Conservation (phyloP, 2,888 invertebrate genomes). For the Gari tellinella region DNA sequence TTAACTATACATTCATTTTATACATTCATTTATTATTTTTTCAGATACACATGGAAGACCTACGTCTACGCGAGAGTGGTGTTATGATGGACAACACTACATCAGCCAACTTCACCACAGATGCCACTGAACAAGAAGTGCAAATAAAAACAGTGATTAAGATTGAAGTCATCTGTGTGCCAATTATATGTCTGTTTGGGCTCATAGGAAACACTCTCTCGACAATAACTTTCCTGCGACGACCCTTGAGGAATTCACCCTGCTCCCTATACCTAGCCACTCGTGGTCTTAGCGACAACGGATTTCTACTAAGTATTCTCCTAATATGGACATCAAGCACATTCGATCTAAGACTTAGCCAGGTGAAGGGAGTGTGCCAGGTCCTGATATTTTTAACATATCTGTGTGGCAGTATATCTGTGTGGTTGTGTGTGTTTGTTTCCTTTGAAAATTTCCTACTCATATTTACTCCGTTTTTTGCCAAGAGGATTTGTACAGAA, state of each 20-base stretch:
- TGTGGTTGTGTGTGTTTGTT: slow-evolving; percentile 69
- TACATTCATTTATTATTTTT: too few species aligned
- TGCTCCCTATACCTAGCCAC: slow-evolving; percentile 92
- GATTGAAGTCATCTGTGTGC: slow-evolving; percentile 33
- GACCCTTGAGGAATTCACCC: slow-evolving; percentile 89
- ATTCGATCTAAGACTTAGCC: slow-evolving; percentile 35
- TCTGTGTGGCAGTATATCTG: slow-evolving; percentile 73
- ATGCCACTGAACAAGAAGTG: background rate
- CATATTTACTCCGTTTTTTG: slow-evolving; percentile 62
- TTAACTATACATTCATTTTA: too few species aligned
- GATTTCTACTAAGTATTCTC: slow-evolving; percentile 89
- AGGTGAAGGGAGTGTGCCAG: slow-evolving; percentile 88
- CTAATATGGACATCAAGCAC: slow-evolving; percentile 64
- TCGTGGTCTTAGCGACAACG: slow-evolving; percentile 91
- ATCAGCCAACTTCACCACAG: background rate
- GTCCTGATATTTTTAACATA: slow-evolving; percentile 89
- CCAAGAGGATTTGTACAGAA: slow-evolving; percentile 47
- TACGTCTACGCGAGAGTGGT: too few species aligned
- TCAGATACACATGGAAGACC: slow-evolving; percentile 9
- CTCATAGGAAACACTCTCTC: slow-evolving; percentile 90
- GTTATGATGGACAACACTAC: background rate
- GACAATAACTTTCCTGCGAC: slow-evolving; percentile 89
- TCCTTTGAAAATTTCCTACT: slow-evolving; percentile 67
- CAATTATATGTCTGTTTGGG: slow-evolving; percentile 86
- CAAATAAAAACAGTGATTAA: slow-evolving; percentile 7